Evolutionary conservation across 2,888 invertebrate genomes (phyloP).

Genomic region (Eustalomyia histrio): DNA sequence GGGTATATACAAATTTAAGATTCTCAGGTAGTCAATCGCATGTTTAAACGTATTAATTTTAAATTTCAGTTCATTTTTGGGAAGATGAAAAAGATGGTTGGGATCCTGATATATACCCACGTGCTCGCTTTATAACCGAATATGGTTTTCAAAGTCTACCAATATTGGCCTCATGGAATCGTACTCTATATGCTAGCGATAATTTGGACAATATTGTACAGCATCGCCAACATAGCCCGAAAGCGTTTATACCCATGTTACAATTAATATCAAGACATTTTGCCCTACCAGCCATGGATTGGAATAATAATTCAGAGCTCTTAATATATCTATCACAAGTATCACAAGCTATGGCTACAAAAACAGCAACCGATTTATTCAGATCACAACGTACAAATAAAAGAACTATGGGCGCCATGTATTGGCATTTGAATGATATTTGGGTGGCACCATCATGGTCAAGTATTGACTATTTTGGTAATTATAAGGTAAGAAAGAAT

Average conservation of each 20-base stretch:
- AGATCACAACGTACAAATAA: constrained; percentile 80
- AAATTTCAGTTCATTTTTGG: constrained; percentile 88
- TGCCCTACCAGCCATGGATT: constrained; percentile 81
- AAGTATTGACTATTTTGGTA: constrained; percentile 84
- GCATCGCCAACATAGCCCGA: constrained; percentile 92
- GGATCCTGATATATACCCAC: constrained; percentile 87
- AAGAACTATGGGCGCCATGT: constrained; percentile 95
- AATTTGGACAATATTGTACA: constrained; percentile 84
- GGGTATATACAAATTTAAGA: too few species aligned
- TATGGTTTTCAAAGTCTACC: constrained; percentile 97
- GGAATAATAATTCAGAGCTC: constrained; percentile 82
- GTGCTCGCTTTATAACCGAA: constrained; percentile 94
- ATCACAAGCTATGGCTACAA: constrained; percentile 91
- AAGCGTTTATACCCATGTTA: constrained; percentile 84
- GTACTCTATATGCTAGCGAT: constrained; percentile 81
- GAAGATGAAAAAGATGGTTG: constrained; percentile 90
- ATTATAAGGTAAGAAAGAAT: constrained; percentile 73
- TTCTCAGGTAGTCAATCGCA: background rate
- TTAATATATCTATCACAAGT: constrained; percentile 93
- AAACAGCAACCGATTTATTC: constrained; percentile 90
- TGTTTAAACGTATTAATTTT: background rate
- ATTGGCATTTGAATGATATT: constrained; percentile 99
- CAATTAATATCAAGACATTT: constrained; percentile 84
- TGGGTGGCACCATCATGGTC: constrained; percentile 99
- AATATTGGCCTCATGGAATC: constrained; percentile 84